Evolutionary conservation across 30 jellyfish, hydroid and myxozoan species (phyloP), one percentile per base, ranked within the genome.

Genomic region (Phacellophora camtschatica): DNA sequence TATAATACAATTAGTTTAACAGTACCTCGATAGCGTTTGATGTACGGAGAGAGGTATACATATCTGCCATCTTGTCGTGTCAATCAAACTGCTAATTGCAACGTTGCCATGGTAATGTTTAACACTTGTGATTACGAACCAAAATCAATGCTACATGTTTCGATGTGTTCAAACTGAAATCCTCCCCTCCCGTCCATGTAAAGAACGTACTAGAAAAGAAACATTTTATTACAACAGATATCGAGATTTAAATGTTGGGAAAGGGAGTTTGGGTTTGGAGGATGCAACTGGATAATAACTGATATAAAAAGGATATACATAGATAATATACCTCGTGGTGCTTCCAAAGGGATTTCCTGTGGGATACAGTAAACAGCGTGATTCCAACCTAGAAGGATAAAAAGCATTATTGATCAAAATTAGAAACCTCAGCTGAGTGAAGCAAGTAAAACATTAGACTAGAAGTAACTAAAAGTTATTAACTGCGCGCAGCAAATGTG

Each of bases 181-280:
- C 94, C 84, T 3, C 98, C 98, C 46, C 96, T 70, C 11, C 98
- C 98, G 55, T 92, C 97, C 98, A 92, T 92, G 75, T 92, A 92
- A 28, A 92, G 78, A 13, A 86, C 98, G 46, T 78, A 92, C 98
- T 92, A 76, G 39, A 80, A 77, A 24, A 28, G 42, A 0, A 63
- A 79, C 42, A 67, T 33, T 18, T 10, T 4, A 12, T 23, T 11
- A 7, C 6, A 19, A 32, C 28, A 28, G 62, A 64, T 16, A 8
- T 64, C 5, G 18, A n/a, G 23, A 13, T 23, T 64, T 62, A 27
- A 53, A 11, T 8, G 24, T 12, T 8, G 10, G 6, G 6, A 11
- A 12, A 25, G 28, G 68, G 6, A 20, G 10, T 53, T 8, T 8
- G 20, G 10, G 20, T 53, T 8, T 53, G 20, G 11, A 53, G 20